A percentile compares a stretch with the other conserved stretches of the same genome.
phyloP scores from a whole-genome alignment of 1,140 invertebrate species.

The Venustaconcha ellipsiformis region DNA sequence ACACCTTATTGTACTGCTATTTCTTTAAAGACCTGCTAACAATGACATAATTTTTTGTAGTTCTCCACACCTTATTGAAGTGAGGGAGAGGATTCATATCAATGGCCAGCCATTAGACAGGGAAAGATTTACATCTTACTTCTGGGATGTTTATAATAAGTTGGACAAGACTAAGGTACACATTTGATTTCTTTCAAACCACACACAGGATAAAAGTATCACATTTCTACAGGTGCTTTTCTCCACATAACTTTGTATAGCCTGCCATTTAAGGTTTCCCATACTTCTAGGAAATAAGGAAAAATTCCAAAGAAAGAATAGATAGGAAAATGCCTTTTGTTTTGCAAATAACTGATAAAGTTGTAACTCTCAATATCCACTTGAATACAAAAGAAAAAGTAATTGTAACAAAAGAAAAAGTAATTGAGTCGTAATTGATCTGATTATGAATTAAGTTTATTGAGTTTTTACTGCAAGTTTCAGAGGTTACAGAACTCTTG shows the following conservation, averaged over 20 bases:
- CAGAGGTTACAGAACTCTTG: no score
- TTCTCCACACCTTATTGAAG: conserved; percentile 94
- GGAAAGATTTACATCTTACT: conserved; percentile 82
- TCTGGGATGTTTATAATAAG: conserved; percentile 84
- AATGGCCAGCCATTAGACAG: conserved; percentile 84
- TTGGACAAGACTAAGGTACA: conserved; percentile 66
- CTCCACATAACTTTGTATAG: background rate
- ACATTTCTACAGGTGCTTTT: background rate
- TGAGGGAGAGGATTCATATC: conserved; percentile 92
- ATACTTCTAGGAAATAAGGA: no score
- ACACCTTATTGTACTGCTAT: conserved; percentile 85
- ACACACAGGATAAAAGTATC: background rate
- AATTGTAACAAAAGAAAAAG: background rate
- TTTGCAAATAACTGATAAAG: no score
- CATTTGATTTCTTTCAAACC: background rate
- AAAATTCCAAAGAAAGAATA: no score
- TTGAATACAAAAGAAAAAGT: background rate
- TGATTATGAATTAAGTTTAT: no score
- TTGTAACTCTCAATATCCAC: background rate
- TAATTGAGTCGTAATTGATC: no score
- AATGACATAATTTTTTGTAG: conserved; percentile 69
- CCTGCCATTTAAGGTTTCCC: background rate
- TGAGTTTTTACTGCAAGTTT: no score
- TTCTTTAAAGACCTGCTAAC: no score
- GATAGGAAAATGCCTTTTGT: no score